Evolutionary conservation across 2,113 vertebrate genomes (phyloP), one percentile per base, ranked within the genome.

Genomic region (Brevimyrus niger): DNA sequence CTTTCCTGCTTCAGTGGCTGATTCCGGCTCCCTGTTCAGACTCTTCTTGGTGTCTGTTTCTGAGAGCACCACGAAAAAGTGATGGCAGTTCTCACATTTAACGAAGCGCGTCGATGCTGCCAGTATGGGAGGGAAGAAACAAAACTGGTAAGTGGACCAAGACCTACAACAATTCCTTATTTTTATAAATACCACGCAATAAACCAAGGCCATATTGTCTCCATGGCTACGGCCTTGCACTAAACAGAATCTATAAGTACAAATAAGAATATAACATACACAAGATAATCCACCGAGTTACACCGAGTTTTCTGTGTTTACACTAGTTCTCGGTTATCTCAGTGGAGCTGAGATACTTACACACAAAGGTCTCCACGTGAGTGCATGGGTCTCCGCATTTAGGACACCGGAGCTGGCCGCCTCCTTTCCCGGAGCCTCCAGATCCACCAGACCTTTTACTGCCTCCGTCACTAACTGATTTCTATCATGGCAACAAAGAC

Each of bases 51-150:
- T 98, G 95, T 99, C 98, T 0, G 97, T 97, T 93, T 99, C 98
- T n/a, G 98, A 99, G n/a, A 99, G 95, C 42, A 99, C 98, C 93
- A 99, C 98, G 23, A 99, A 99, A 92, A 99, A 99, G 94, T 99
- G 97, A 94, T 99, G 98, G 93, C 98, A 99, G 94, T 99, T 99
- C 89, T 99, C 98, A 95, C 98, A 99, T 94, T 99, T 99, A 90
- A 99, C 98, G 93, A 99, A 99, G 87, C 98, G 97, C 21, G 98
- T 99, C 35, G 98, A 99, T 91, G 98, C 98, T 99, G 91, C 48
- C 48, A 7, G 58, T 89, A 69, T 10, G 48, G 42, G 53, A 27
- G 65, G 11, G 69, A 48, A 65, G 7, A 0, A 47, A 53, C n/a
- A 27, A 38, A 84, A 27, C 55, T 21, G 73, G 35, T 80, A 42